phyloP scores from a whole-genome alignment of 2,113 vertebrate species.

The Semicossyphus pulcher region DNA sequence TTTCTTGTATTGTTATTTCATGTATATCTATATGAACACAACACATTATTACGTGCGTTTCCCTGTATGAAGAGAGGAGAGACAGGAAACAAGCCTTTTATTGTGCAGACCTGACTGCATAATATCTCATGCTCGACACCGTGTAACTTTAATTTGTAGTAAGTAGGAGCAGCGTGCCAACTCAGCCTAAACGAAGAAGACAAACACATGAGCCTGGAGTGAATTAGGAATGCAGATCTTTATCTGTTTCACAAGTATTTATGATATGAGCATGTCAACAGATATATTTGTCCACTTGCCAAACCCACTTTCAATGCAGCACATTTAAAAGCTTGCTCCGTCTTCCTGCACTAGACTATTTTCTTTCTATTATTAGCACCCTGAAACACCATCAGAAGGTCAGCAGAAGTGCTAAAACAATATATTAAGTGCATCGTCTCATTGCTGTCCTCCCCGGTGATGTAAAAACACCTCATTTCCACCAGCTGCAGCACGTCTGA shows the following conservation, averaged over 20 bases:
- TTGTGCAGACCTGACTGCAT: neutral
- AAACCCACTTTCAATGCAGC: conserved; percentile 21
- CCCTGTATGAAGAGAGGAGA: neutral
- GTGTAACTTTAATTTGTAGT: neutral
- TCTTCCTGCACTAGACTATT: neutral
- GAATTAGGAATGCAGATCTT: neutral
- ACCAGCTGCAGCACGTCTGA: conserved; percentile 27
- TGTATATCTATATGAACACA: no score
- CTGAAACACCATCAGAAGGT: conserved; percentile 6
- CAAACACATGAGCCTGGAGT: neutral
- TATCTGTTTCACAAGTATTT: neutral
- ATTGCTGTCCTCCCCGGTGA: conserved; percentile 5
- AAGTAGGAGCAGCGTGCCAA: conserved; percentile 12
- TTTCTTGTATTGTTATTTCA: no score
- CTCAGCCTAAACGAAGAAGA: conserved; percentile 1
- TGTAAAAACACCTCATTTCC: conserved; percentile 42
- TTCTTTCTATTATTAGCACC: conserved; percentile 14
- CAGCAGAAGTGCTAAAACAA: conserved; percentile 27
- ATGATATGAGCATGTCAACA: neutral
- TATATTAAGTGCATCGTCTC: conserved; percentile 9
- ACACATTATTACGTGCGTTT: neutral
- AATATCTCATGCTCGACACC: conserved; percentile 5
- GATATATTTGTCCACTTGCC: conserved; percentile 4
- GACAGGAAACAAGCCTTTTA: neutral
- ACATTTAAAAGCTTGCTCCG: conserved; percentile 1